Percentiles rank a stretch among this genome's conserved stretches.
These are phyloP conservation scores for Heliconius hortense DNA, from an alignment of 2,888 invertebrate genomes.

Conservation along the genomic window DNA sequence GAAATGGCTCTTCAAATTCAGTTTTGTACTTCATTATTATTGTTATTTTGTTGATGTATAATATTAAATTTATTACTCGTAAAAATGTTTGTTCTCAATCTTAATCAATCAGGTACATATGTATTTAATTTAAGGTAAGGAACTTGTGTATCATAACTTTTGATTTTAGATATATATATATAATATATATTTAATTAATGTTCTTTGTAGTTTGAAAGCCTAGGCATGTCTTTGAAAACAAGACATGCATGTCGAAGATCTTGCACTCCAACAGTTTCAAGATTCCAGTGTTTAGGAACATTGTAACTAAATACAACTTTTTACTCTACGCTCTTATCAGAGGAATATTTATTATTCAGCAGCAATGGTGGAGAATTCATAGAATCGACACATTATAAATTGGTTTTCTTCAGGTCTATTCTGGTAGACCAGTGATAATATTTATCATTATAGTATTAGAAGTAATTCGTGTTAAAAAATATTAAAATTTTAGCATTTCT, in stretches of 20 bases:
- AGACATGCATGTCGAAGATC: not conserved
- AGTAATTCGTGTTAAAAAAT: not conserved
- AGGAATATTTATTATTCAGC: not conserved
- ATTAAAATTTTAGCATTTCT: not conserved
- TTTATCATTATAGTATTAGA: not conserved
- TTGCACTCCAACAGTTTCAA: constrained; percentile 19
- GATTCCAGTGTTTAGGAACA: constrained; percentile 25
- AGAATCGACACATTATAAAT: not conserved
- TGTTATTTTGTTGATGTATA: not conserved
- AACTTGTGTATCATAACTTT: not conserved
- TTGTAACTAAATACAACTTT: constrained; percentile 21
- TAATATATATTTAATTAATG: not conserved
- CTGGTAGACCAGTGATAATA: too few species aligned
- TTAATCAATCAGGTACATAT: not conserved
- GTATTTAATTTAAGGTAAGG: not conserved
- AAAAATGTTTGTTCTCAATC: not conserved
- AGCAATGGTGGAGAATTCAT: not conserved
- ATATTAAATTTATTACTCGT: not conserved
- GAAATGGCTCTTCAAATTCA: not conserved
- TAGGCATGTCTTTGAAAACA: not conserved
- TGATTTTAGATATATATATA: too few species aligned
- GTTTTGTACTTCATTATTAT: not conserved
- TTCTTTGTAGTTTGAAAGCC: constrained; percentile 4
- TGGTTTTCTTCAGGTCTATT: not conserved
- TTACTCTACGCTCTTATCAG: constrained; percentile 1